These are phyloP conservation scores for Drosophila algonquin DNA, from an alignment of 2,888 invertebrate species.

Conservation along the genomic window DNA sequence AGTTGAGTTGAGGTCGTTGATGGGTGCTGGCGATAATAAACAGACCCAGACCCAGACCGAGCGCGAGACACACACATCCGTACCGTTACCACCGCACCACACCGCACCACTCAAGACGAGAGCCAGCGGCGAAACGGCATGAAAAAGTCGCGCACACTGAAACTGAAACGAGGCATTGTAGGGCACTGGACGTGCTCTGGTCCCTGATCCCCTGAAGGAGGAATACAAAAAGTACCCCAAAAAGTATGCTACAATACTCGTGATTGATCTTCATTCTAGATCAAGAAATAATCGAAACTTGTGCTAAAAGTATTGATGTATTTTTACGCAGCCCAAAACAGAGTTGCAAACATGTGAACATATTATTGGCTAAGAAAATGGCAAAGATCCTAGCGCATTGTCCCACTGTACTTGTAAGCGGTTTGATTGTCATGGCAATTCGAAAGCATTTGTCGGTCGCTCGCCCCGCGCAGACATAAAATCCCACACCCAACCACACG, in stretches of 20 bases:
- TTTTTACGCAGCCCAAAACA: neutral
- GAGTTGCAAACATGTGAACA: neutral
- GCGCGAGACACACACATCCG: constrained; percentile 3
- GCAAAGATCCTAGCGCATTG: constrained; percentile 8
- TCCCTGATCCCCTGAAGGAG: constrained; percentile 33
- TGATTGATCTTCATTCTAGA: neutral
- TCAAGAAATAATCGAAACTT: neutral
- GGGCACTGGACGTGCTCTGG: constrained; percentile 36
- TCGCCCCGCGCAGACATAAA: constrained; percentile 51
- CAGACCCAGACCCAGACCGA: constrained; percentile 69
- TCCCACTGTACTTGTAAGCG: constrained; percentile 73
- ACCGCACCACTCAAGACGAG: constrained; percentile 3
- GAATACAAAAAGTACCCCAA: neutral
- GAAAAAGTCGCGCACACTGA: constrained; percentile 52
- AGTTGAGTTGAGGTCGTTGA: constrained; percentile 29
- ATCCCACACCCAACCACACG: constrained; percentile 27
- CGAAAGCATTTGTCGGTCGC: constrained; percentile 82
- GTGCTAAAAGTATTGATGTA: constrained; percentile 9
- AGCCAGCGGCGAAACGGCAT: constrained; percentile 48
- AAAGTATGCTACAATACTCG: neutral
- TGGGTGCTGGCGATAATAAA: constrained; percentile 70
- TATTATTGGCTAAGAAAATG: neutral
- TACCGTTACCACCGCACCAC: constrained; percentile 21
- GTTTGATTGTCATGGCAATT: constrained; percentile 82
- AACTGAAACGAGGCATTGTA: constrained; percentile 70